These are phyloP conservation scores for Xyrauchen texanus DNA, from an alignment of 2,113 vertebrate genomes.

Conservation along the genomic window DNA sequence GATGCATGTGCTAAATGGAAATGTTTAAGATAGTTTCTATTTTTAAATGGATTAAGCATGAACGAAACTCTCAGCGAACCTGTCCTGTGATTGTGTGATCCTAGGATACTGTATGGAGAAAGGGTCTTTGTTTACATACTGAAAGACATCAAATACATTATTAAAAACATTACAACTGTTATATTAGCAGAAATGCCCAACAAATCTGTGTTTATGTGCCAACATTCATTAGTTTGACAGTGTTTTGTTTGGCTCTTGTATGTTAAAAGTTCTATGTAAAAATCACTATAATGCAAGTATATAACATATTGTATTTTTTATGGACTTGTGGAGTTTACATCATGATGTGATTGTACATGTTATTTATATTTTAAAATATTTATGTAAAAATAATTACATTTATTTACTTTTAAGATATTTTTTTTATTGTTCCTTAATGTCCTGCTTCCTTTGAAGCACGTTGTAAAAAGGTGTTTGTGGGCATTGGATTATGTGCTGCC, in stretches of 20 bases:
- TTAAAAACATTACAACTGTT: neutral
- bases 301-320: too few species aligned
- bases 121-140: constrained; percentile 19
- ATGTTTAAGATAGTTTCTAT: too few species aligned
- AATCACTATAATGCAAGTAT: too few species aligned
- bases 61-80: neutral
- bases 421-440: constrained; percentile 5
- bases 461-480: neutral
- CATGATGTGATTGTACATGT: constrained; percentile 27
- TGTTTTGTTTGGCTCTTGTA: constrained; percentile 23
- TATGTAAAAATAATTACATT: neutral
- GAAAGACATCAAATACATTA: neutral
- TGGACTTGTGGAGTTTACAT: neutral
- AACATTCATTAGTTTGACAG: constrained; percentile 6
- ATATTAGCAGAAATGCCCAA: neutral
- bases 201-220: constrained; percentile 5
- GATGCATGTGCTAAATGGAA: too few species aligned
- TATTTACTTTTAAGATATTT: neutral
- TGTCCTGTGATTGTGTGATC: neutral
- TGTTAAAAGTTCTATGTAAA: too few species aligned
- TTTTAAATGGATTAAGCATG: constrained; percentile 1
- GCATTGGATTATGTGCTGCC: neutral
- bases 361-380: constrained; percentile 42
- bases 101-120: neutral
- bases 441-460: neutral